Evolutionary conservation across 1,140 invertebrate species (phyloP).

Genomic region (Rhagoletis pomonella): DNA sequence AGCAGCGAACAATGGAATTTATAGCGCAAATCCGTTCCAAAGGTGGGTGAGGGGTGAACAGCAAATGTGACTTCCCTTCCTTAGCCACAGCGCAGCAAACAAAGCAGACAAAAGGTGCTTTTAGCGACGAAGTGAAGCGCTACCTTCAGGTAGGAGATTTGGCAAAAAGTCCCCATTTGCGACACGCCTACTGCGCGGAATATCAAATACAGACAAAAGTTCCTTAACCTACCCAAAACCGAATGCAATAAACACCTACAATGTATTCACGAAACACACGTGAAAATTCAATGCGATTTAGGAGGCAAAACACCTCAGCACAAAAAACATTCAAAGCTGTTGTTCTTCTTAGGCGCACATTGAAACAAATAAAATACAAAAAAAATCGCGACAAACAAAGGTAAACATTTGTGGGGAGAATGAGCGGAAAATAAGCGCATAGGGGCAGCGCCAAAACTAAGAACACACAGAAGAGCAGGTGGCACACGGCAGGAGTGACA

Average conservation of each 20-base stretch:
- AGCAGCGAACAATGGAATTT: background rate
- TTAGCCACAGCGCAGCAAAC: background rate
- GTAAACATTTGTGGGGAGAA: background rate
- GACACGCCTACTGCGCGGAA: no score
- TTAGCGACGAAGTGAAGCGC: no score
- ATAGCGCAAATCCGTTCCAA: background rate
- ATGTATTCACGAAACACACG: background rate
- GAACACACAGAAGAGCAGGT: background rate
- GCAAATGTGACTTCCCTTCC: background rate
- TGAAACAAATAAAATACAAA: background rate
- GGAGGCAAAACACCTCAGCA: background rate
- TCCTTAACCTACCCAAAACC: background rate
- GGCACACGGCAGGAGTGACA: background rate
- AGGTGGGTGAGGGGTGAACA: background rate
- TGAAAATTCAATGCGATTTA: background rate
- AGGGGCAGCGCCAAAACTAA: background rate
- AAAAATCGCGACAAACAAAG: background rate
- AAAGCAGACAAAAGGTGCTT: background rate
- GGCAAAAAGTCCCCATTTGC: no score
- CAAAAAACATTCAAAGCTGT: no score
- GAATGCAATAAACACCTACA: background rate
- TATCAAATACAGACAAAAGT: background rate
- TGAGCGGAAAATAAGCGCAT: conserved; percentile 10
- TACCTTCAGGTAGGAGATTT: no score
- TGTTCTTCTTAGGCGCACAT: background rate